Evolutionary conservation across 2,797 vertebrate genomes (phyloP).

Genomic region (Falco cherrug): DNA sequence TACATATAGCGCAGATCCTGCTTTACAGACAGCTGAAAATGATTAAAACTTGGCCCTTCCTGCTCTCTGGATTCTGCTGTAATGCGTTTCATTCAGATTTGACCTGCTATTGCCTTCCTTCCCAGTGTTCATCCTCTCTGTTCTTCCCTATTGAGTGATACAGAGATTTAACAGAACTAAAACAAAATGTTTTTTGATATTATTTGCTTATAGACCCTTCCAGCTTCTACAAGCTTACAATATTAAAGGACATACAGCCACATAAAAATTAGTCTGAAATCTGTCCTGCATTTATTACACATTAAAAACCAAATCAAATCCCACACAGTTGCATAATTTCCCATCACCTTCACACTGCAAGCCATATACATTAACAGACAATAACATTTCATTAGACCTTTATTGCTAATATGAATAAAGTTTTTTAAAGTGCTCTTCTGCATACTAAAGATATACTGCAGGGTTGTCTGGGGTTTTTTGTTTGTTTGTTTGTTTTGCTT

Average conservation of each 20-base stretch:
- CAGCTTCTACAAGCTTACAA: neutral
- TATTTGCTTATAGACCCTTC: neutral
- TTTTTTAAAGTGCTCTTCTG: neutral
- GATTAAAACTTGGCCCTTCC: neutral
- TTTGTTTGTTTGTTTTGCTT: neutral
- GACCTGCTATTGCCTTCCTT: neutral
- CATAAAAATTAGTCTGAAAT: neutral
- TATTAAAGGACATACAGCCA: neutral
- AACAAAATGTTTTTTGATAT: neutral
- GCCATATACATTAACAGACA: neutral
- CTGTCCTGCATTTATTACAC: neutral
- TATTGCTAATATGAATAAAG: conserved; percentile 4
- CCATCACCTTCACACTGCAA: neutral
- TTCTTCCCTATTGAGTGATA: neutral
- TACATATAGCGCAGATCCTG: neutral
- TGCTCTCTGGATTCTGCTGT: neutral
- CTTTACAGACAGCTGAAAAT: neutral
- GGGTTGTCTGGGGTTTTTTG: no score
- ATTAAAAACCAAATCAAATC: conserved; percentile 24
- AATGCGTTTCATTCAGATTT: neutral
- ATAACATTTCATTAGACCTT: neutral
- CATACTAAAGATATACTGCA: neutral
- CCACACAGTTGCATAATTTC: neutral
- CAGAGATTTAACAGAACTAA: neutral
- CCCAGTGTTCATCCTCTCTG: neutral